Evolutionary conservation across 2,113 vertebrate species (phyloP).

Genomic region (Scolopax mira): DNA sequence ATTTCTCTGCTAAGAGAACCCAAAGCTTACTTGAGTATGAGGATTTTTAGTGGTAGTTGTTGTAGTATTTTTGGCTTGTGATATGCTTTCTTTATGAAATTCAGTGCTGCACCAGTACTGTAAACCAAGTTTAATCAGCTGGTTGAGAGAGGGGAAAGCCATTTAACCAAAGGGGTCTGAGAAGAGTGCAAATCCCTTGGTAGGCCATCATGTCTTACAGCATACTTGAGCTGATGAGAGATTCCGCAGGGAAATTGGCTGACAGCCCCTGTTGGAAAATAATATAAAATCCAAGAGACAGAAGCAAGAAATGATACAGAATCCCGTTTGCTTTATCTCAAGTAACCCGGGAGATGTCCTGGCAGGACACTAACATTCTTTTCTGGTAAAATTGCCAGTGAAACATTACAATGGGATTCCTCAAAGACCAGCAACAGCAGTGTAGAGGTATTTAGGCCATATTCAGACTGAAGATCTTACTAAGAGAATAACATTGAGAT

Average conservation of each 20-base stretch:
- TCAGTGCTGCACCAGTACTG: background rate
- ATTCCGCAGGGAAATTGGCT: background rate
- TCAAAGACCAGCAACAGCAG: background rate
- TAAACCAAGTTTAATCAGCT: background rate
- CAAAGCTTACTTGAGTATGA: background rate
- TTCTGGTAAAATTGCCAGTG: background rate
- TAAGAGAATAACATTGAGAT: background rate
- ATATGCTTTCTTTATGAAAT: background rate
- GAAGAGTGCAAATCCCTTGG: background rate
- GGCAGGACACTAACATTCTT: background rate
- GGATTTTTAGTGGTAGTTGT: background rate
- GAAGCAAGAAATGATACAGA: background rate
- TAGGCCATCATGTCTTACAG: background rate
- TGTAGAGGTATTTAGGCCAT: background rate
- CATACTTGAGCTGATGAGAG: background rate
- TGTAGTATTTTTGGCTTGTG: background rate
- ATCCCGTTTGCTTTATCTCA: background rate
- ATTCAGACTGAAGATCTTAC: background rate
- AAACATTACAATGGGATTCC: conserved; percentile 10
- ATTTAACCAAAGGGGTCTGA: background rate
- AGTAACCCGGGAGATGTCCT: background rate
- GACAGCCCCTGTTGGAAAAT: background rate
- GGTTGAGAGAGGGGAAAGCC: background rate
- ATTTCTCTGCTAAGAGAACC: background rate
- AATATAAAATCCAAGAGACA: background rate